Percentiles rank a stretch among this genome's conserved stretches.
Evolutionary conservation across 2,888 invertebrate species (phyloP).

Genomic region (Thysanoteuthis rhombus): DNA sequence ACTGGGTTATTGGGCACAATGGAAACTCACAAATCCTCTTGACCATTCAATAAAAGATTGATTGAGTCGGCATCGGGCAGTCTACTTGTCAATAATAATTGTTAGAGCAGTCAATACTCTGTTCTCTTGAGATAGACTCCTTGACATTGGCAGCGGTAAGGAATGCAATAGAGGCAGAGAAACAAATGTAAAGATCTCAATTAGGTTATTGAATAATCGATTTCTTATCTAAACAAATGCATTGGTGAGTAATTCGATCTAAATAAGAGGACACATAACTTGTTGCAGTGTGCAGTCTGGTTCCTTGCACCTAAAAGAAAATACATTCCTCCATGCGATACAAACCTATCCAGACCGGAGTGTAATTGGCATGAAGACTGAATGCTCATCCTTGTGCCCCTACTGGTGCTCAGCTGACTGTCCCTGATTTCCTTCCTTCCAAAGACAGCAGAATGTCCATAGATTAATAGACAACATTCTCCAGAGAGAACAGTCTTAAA

Average conservation of each 20-base stretch:
- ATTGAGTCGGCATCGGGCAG: neutral
- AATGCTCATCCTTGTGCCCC: neutral
- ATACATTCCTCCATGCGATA: neutral
- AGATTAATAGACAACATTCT: neutral
- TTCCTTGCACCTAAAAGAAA: neutral
- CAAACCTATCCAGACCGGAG: neutral
- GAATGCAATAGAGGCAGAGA: neutral
- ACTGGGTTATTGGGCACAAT: neutral
- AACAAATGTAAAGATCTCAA: neutral
- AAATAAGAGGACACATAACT: neutral
- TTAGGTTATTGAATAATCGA: neutral
- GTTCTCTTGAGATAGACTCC: neutral
- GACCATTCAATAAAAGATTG: neutral
- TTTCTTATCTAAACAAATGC: neutral
- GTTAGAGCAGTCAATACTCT: neutral
- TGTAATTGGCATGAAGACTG: neutral
- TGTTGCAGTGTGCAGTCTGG: neutral
- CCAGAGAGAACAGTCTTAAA: neutral
- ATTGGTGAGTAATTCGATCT: neutral
- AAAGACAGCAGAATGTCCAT: neutral
- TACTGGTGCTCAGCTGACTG: neutral
- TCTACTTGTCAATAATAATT: neutral
- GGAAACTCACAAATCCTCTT: neutral
- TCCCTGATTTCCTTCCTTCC: neutral
- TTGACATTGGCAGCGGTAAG: neutral